Evolutionary conservation across 64 coral and sea anemone species (phyloP).

Genomic region (Astreopora myriophthalma): DNA sequence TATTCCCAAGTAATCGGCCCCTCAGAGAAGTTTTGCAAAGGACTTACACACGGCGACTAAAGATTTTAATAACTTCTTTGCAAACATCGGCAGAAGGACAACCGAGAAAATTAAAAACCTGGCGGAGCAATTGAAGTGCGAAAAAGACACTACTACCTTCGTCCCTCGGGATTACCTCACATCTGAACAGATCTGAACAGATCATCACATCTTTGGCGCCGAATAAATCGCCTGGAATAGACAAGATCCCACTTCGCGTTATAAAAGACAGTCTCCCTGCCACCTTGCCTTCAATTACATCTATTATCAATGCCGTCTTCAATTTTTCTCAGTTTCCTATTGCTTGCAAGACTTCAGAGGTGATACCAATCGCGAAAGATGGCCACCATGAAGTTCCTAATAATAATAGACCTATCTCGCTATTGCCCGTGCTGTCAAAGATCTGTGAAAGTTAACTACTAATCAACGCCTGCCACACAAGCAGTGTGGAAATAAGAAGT

Average conservation of each 20-base stretch:
- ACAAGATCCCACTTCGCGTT: slow-evolving; percentile 16
- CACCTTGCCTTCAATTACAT: slow-evolving; percentile 29
- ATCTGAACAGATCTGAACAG: slow-evolving; percentile 38
- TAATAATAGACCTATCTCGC: background rate
- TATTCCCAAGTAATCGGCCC: slow-evolving; percentile 59
- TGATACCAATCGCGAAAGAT: background rate
- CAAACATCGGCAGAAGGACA: slow-evolving; percentile 22
- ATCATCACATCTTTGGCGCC: background rate
- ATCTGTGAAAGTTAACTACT: slow-evolving; percentile 41
- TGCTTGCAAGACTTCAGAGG: background rate
- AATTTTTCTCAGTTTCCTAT: background rate
- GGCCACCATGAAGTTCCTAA: background rate
- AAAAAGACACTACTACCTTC: slow-evolving; percentile 5
- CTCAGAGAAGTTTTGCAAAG: slow-evolving; percentile 54
- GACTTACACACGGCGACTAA: slow-evolving; percentile 24
- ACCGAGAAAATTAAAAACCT: slow-evolving; percentile 32
- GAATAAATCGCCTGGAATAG: slow-evolving; percentile 40
- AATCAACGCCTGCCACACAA: background rate
- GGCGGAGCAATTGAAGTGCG: slow-evolving; percentile 41
- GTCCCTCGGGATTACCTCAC: background rate
- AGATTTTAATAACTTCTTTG: slow-evolving; percentile 63
- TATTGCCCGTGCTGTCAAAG: background rate
- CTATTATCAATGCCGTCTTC: background rate
- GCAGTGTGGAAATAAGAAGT: slow-evolving; percentile 61
- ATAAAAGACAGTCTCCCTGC: slow-evolving; percentile 28